phyloP scores from a whole-genome alignment of 2,113 vertebrate species.

The Garra rufa region DNA sequence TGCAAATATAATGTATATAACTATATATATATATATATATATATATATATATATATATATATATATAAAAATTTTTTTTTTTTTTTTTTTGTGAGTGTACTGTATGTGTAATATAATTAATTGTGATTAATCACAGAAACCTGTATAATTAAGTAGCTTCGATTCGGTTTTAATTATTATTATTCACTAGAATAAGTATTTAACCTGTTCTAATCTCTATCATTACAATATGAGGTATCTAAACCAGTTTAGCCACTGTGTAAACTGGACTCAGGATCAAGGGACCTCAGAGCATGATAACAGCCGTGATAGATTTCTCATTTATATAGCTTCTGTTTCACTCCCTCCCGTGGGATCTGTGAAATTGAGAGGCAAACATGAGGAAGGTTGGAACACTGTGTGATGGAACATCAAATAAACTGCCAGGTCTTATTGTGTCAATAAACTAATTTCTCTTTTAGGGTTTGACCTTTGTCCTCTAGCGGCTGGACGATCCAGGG shows the following conservation, averaged over 20 bases:
- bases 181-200: neutral
- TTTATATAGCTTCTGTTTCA: slow-evolving; percentile 32
- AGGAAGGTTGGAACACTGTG: slow-evolving; percentile 65
- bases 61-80: no score
- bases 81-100: no score
- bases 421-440: slow-evolving; percentile 81
- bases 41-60: neutral
- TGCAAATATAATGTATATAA: no score
- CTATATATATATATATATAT: neutral
- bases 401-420: slow-evolving; percentile 78
- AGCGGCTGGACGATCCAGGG: slow-evolving; percentile 66
- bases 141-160: neutral
- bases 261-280: neutral
- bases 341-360: slow-evolving; percentile 69
- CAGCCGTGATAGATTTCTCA: slow-evolving; percentile 24
- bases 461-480: slow-evolving; percentile 72
- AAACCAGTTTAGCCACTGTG: neutral
- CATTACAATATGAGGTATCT: neutral
- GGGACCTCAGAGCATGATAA: slow-evolving; percentile 23
- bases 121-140: neutral
- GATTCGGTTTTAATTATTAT: neutral
- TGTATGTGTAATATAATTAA: neutral
- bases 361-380: slow-evolving; percentile 64
- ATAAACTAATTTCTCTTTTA: slow-evolving; percentile 82
- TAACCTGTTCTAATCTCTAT: neutral